These are phyloP conservation scores for Sebastes itinus DNA, from an alignment of 2,797 vertebrate species.

Conservation along the genomic window DNA sequence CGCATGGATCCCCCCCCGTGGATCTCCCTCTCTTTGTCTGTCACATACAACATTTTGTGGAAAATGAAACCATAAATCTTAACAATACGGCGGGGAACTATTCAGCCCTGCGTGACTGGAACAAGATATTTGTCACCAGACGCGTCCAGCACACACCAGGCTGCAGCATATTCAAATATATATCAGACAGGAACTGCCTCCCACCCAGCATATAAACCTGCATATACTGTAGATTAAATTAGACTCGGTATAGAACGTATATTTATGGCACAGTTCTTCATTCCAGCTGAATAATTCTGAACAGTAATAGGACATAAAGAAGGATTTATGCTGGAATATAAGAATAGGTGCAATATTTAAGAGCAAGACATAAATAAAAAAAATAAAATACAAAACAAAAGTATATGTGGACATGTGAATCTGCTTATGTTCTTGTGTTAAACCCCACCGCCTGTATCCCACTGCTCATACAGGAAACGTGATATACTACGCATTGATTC, in stretches of 20 bases:
- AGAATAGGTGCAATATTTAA: conserved; percentile 3
- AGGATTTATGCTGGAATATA: neutral
- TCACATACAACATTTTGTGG: conserved; percentile 1
- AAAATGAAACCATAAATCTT: conserved; percentile 22
- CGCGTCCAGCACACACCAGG: neutral
- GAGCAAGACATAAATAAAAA: conserved; percentile 23
- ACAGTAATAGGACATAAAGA: conserved; percentile 6
- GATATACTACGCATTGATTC: conserved; percentile 56
- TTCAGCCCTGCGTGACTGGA: neutral
- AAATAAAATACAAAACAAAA: conserved; percentile 33
- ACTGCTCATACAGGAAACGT: conserved; percentile 39
- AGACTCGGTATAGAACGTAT: conserved; percentile 3
- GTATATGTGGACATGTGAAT: conserved; percentile 26
- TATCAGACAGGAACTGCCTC: conserved; percentile 1
- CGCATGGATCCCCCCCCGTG: neutral
- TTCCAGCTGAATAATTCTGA: conserved; percentile 3
- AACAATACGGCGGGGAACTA: neutral
- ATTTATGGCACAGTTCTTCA: conserved; percentile 17
- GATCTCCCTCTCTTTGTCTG: neutral
- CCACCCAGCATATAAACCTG: neutral
- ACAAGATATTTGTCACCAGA: conserved; percentile 27
- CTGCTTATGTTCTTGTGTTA: conserved; percentile 45
- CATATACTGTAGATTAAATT: neutral
- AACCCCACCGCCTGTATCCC: conserved; percentile 46
- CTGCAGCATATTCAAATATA: conserved; percentile 17